Percentiles rank a stretch among this genome's conserved stretches.
These are phyloP conservation scores for Diuraphis noxia DNA, from an alignment of 1,140 invertebrate genomes.

Conservation along the genomic window DNA sequence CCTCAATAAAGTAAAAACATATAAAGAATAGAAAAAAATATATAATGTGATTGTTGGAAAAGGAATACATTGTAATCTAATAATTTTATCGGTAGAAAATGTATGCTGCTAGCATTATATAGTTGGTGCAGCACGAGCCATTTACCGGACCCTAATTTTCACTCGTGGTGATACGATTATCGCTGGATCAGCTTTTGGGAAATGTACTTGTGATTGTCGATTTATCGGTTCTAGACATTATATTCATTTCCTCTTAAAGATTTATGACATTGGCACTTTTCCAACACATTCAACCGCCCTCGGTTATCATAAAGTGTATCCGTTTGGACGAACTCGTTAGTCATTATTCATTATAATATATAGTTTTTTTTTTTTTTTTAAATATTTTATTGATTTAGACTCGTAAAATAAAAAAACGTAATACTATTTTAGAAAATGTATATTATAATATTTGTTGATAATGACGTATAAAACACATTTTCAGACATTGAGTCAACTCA, in stretches of 20 bases:
- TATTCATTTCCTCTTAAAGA: neutral
- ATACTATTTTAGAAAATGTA: too few relatives aligned
- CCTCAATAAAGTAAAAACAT: neutral
- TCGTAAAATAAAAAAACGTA: neutral
- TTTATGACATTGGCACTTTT: neutral
- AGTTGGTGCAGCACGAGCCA: neutral
- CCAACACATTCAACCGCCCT: neutral
- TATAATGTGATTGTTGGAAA: neutral
- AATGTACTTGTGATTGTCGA: neutral
- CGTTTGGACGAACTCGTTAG: neutral
- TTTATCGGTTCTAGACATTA: neutral
- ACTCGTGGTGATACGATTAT: neutral
- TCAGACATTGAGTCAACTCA: neutral
- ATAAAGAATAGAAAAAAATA: neutral
- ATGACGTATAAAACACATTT: neutral
- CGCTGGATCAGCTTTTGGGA: neutral
- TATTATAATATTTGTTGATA: neutral
- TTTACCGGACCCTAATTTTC: neutral
- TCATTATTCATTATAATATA: neutral
- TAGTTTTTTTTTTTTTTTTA: too few relatives aligned
- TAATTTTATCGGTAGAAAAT: neutral
- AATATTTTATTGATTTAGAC: neutral
- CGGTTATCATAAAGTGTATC: neutral
- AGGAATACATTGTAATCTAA: neutral
- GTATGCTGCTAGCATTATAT: neutral